These are phyloP conservation scores for Cyclina sinensis DNA, from an alignment of 1,140 invertebrate species.

Conservation along the genomic window DNA sequence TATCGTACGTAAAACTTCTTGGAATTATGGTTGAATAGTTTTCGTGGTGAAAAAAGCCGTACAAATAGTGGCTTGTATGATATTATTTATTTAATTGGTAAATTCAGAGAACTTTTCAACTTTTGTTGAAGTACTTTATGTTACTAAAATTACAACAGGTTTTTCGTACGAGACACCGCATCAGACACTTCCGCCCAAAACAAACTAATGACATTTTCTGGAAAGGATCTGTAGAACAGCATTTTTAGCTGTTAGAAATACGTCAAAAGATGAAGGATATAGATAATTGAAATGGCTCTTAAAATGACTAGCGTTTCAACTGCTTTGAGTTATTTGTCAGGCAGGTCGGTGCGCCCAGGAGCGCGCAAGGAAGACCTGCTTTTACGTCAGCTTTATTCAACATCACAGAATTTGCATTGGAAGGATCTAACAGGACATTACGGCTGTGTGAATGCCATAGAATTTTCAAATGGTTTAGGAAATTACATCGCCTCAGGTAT, in stretches of 20 bases:
- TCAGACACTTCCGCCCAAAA: not conserved
- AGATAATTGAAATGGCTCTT: not conserved
- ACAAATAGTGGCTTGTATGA: no score
- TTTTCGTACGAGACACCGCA: not conserved
- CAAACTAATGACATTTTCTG: not conserved
- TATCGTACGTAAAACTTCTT: no score
- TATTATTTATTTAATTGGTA: no score
- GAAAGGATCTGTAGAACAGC: not conserved
- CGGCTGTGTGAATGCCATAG: constrained; percentile 98
- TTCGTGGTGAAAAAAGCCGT: no score
- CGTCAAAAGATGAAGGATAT: not conserved
- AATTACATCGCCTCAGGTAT: constrained; percentile 95
- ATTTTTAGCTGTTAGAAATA: not conserved
- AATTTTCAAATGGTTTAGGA: constrained; percentile 95
- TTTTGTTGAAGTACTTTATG: no score
- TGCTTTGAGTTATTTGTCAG: not conserved
- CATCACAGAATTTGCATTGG: constrained; percentile 90
- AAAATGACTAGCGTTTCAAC: not conserved
- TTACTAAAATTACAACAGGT: no score
- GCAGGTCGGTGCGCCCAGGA: not conserved
- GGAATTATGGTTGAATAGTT: no score
- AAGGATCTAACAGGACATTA: constrained; percentile 96
- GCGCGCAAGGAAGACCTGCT: not conserved
- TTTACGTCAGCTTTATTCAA: constrained; percentile 78
- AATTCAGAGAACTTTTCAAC: no score